These are phyloP conservation scores for Nerophis ophidion DNA, from an alignment of 2,113 vertebrate species.

Conservation along the genomic window DNA sequence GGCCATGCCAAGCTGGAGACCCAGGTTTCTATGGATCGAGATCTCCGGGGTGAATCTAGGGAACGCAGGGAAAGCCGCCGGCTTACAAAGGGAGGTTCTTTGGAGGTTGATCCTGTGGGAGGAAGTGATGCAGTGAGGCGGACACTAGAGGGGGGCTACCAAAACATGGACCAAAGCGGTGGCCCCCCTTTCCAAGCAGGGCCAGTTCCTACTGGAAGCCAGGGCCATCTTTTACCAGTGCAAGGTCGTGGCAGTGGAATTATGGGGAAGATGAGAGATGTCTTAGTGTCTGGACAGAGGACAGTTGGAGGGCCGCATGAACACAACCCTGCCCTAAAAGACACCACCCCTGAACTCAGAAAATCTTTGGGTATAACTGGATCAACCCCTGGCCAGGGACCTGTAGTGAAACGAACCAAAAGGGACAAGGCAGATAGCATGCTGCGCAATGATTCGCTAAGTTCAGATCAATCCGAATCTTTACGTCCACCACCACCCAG, in stretches of 20 bases:
- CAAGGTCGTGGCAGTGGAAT: conserved; percentile 37
- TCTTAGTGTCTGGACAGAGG: conserved; percentile 51
- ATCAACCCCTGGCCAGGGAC: conserved; percentile 78
- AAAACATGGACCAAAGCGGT: conserved; percentile 47
- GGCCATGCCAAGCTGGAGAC: conserved; percentile 65
- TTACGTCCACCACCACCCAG: conserved; percentile 91
- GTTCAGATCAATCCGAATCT: conserved; percentile 95
- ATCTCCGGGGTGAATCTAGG: conserved; percentile 76
- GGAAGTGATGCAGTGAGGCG: conserved; percentile 67
- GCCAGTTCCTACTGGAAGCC: conserved; percentile 41
- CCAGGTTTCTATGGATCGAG: conserved; percentile 76
- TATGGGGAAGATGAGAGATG: conserved; percentile 23
- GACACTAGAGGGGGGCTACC: conserved; percentile 76
- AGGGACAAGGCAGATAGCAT: conserved; percentile 93
- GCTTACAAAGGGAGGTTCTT: conserved; percentile 84
- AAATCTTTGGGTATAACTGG: conserved; percentile 77
- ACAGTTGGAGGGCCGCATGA: conserved; percentile 70
- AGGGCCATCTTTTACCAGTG: conserved; percentile 31
- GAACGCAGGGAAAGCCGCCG: conserved; percentile 82
- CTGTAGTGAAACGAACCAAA: conserved; percentile 81
- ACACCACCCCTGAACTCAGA: conserved; percentile 78
- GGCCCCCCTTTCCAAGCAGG: conserved; percentile 45
- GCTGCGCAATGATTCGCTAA: conserved; percentile 97
- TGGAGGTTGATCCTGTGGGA: conserved; percentile 80
- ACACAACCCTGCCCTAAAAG: conserved; percentile 73